Conservation (phyloP, 2,113 vertebrate species). For the pig (Sus scrofa) region T2T-Sscrofa CM000824.6:77908001-77908500, state of each 20-base stretch:
- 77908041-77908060: neutral
- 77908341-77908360: neutral
- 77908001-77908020: neutral
- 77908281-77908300: neutral
- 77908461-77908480: neutral
- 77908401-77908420: neutral
- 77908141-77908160: neutral
- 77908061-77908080: accelerated
- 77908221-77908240: neutral
- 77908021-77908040: neutral
- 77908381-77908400: neutral
- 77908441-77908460: neutral
- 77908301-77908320: neutral
- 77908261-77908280: neutral
- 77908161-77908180: neutral
- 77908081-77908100: neutral
- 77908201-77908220: no score
- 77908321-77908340: neutral
- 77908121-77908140: neutral
- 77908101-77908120: neutral
- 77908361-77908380: neutral
- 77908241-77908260: neutral
- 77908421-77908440: neutral
- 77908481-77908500: neutral
- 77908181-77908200: neutral